phyloP scores from a whole-genome alignment of 2,113 vertebrate species.

The Zosterops borbonicus region DNA sequence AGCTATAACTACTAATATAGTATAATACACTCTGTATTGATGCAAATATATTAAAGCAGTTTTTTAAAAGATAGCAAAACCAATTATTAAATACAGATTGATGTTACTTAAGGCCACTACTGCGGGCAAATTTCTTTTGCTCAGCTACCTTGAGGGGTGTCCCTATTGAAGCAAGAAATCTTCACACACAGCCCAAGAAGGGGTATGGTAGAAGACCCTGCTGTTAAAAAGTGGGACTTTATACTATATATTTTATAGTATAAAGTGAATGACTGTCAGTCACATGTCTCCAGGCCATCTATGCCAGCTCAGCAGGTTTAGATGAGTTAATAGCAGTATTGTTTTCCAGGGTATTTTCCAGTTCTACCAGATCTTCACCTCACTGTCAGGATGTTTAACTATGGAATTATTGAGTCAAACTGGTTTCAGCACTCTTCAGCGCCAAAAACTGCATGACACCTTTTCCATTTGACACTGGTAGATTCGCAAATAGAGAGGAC shows the following conservation, averaged over 20 bases:
- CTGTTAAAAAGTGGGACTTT: neutral
- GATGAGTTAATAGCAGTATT: neutral
- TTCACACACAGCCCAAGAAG: neutral
- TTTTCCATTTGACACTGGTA: neutral
- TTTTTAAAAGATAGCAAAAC: neutral
- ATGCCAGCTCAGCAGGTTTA: neutral
- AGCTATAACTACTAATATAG: neutral
- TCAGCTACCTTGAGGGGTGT: too few relatives aligned
- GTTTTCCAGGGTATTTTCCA: neutral
- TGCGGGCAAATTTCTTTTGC: neutral
- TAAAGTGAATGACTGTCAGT: neutral
- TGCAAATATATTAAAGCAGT: neutral
- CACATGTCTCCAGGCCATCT: neutral
- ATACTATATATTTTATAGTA: neutral
- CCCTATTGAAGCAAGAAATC: neutral
- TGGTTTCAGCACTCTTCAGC: neutral
- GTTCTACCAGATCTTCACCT: neutral
- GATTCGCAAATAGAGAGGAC: neutral
- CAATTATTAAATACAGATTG: neutral
- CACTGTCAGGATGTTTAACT: neutral
- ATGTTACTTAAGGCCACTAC: neutral
- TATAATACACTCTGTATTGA: neutral
- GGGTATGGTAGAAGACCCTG: neutral
- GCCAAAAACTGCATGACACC: rapidly evolving
- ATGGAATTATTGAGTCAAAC: neutral